Conservation (phyloP, 2,797 vertebrate species). For the Acipenser oxyrinchus region DNA sequence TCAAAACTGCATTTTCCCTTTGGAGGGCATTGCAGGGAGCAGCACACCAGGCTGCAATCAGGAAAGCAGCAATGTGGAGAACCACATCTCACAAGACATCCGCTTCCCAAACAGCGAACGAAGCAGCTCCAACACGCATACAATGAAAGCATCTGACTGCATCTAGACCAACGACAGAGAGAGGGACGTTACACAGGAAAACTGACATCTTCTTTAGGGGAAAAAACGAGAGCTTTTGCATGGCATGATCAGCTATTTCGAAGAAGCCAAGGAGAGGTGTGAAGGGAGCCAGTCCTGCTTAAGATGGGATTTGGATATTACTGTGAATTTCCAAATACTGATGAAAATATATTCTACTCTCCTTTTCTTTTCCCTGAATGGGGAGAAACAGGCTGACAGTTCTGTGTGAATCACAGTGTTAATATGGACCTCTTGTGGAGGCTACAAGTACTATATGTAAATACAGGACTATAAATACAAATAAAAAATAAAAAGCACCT, state of each 20-base stretch:
- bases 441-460: background rate
- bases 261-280: background rate
- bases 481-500: background rate
- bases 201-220: constrained; percentile 17
- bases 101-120: constrained; percentile 73
- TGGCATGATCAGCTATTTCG: constrained; percentile 9
- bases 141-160: constrained; percentile 71
- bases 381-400: background rate
- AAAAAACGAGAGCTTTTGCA: constrained; percentile 40
- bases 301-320: constrained; percentile 21
- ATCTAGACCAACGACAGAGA: constrained; percentile 23
- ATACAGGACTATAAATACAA: background rate
- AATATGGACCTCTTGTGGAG: background rate
- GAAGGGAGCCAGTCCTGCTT: background rate
- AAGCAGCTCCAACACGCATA: constrained; percentile 59
- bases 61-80: constrained; percentile 72
- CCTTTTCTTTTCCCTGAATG: background rate
- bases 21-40: constrained; percentile 63
- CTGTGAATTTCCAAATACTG: constrained; percentile 21
- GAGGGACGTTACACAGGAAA: constrained; percentile 22
- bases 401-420: background rate
- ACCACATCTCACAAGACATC: constrained; percentile 79
- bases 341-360: constrained; percentile 25
- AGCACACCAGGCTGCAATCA: constrained; percentile 32
- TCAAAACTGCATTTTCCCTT: constrained; percentile 76